Percentiles rank a stretch among this genome's conserved stretches.
Conservation (phyloP, 1,140 invertebrate species). For the Orius insidiosus region DNA sequence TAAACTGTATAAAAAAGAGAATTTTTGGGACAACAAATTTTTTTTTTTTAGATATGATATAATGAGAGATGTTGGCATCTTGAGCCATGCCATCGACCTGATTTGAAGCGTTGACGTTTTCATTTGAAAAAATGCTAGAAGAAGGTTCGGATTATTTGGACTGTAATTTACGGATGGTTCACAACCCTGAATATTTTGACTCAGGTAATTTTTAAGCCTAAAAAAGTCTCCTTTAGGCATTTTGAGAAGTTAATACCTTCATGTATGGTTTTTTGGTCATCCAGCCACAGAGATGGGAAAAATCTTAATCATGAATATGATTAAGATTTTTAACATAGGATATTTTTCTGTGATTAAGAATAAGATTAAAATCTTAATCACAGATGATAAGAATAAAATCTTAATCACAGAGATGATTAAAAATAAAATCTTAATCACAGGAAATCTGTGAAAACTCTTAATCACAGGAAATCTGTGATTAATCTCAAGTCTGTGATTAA, state of each 20-base stretch:
- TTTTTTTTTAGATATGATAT: conserved; percentile 43
- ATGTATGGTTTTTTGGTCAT: conserved; percentile 3
- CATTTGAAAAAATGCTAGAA: conserved; percentile 48
- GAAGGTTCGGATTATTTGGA: conserved; percentile 51
- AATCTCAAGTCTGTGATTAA: too few species aligned
- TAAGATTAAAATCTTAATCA: too few species aligned
- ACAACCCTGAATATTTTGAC: conserved; percentile 40
- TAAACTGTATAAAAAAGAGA: conserved; percentile 36
- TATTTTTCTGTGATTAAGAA: not conserved
- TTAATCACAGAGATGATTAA: too few species aligned
- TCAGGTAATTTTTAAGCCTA: conserved; percentile 18
- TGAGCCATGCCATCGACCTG: conserved; percentile 50
- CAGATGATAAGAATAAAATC: too few species aligned
- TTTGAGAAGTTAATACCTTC: conserved; percentile 21
- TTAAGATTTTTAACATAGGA: not conserved
- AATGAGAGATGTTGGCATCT: conserved; percentile 67
- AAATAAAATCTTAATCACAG: too few species aligned
- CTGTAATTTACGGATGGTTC: conserved; percentile 37
- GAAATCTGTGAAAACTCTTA: too few species aligned
- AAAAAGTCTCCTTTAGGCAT: conserved; percentile 13
- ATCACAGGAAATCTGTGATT: too few species aligned
- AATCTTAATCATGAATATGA: too few species aligned
- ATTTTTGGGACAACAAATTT: not conserved
- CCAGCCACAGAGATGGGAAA: not conserved
- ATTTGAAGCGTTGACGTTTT: conserved; percentile 42